Evolutionary conservation across 2,797 vertebrate species (phyloP), one percentile per base, ranked within the genome.

Genomic region (Dermochelys coriacea): DNA sequence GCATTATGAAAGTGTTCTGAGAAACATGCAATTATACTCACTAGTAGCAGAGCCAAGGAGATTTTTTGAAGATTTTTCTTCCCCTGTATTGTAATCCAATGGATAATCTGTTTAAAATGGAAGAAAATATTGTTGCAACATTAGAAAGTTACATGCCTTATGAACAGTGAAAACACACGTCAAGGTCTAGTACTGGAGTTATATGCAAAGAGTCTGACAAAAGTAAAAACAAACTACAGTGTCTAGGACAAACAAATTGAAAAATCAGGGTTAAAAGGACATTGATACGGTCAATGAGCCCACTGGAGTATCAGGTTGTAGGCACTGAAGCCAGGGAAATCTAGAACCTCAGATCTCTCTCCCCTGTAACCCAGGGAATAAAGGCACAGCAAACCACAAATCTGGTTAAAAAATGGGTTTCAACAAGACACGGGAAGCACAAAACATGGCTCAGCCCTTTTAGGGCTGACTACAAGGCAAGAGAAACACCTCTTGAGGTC

Each of bases 1-100:
- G 47, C 8, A 91, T 8, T 74, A 84, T 47, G 86, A 68, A 49
- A 31, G 14, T 45, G 25, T 84, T 50, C 52, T 83, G 55, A 6
- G 21, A 59, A 29, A 77, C 25, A 31, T 27, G 49, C 19, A 37
- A 83, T 59, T 82, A 96, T 93, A 99, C 99, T 94, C 98, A 99
- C 99, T 99, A 95, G 99, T 99, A 89, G 99, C 99, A 94, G 99
- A 99, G 86, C 99, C 99, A 93, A 99, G 98, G 85, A 99, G 98
- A 98, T 99, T 99, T 98, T 99, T 99, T 51, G 99, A 99, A 84
- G 98, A 98, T 95, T 99, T 99, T 97, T 99, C 99, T 95, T 99
- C 99, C 59, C 98, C 98, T 3, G 98, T 99, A 96, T 98, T 98
- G 97, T 99, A 99, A 94, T 99, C 99, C 82, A 99, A 97, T 2